Percentiles rank a stretch among this genome's conserved stretches.
Conservation (phyloP, 2,888 invertebrate species). For the Tipula lateralis region DNA sequence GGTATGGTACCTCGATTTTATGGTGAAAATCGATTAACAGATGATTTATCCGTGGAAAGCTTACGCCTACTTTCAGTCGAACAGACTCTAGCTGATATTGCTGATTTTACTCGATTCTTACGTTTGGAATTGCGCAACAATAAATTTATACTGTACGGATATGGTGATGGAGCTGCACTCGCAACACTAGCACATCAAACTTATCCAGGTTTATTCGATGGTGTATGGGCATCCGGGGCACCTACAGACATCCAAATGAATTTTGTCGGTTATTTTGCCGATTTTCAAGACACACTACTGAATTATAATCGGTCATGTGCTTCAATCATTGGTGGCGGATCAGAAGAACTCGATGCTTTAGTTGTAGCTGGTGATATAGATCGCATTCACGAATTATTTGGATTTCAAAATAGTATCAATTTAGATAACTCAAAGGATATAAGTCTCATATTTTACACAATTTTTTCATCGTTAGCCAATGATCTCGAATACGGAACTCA, state of each 20-base stretch:
- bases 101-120: neutral
- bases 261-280: too few species aligned
- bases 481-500: too few species aligned
- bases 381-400: too few species aligned
- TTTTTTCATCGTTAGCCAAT: too few species aligned
- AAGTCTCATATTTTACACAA: too few species aligned
- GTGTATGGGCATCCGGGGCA: neutral
- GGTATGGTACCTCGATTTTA: neutral
- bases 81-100: neutral
- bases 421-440: too few species aligned
- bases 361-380: too few species aligned
- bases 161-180: neutral
- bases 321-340: too few species aligned
- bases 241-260: neutral
- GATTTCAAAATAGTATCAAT: too few species aligned
- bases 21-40: neutral
- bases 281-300: too few species aligned
- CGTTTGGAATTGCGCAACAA: neutral
- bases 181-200: neutral
- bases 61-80: neutral
- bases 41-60: neutral
- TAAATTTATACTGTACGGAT: neutral
- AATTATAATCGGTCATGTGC: too few species aligned
- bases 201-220: neutral
- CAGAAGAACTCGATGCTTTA: too few species aligned